Conservation (phyloP, 1,140 invertebrate genomes). For the Papilio helenus region DNA sequence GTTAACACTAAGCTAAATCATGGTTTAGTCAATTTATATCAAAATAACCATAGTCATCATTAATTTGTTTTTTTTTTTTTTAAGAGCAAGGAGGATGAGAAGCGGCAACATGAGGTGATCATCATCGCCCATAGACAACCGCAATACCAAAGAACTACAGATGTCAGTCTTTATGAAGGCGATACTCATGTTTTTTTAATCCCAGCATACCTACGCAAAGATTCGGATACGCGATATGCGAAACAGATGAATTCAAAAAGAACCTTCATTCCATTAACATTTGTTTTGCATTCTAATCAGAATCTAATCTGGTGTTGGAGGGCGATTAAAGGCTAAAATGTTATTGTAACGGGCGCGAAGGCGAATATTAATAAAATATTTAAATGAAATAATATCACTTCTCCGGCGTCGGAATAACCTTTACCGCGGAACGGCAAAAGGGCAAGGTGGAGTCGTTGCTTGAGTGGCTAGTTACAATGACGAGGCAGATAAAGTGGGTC, state of each 20-base stretch:
- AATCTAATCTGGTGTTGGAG: background rate
- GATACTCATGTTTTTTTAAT: background rate
- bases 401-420: constrained; percentile 48
- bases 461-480: constrained; percentile 82
- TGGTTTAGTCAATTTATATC: too few species aligned
- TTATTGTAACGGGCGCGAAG: background rate
- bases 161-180: too few species aligned
- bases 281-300: background rate
- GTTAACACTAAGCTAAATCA: background rate
- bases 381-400: constrained; percentile 40
- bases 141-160: too few species aligned
- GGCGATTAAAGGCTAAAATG: background rate
- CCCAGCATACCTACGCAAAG: background rate
- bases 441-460: constrained; percentile 65
- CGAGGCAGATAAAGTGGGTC: constrained; percentile 82
- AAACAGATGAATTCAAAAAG: background rate
- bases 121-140: too few species aligned
- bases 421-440: constrained; percentile 44
- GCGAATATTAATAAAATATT: constrained; percentile 36
- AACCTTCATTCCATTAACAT: background rate
- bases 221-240: background rate
- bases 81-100: too few species aligned
- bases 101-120: too few species aligned
- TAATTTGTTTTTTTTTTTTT: too few species aligned
- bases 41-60: too few species aligned